Conservation (phyloP, 2,888 invertebrate species). For the Sericinus montela region DNA sequence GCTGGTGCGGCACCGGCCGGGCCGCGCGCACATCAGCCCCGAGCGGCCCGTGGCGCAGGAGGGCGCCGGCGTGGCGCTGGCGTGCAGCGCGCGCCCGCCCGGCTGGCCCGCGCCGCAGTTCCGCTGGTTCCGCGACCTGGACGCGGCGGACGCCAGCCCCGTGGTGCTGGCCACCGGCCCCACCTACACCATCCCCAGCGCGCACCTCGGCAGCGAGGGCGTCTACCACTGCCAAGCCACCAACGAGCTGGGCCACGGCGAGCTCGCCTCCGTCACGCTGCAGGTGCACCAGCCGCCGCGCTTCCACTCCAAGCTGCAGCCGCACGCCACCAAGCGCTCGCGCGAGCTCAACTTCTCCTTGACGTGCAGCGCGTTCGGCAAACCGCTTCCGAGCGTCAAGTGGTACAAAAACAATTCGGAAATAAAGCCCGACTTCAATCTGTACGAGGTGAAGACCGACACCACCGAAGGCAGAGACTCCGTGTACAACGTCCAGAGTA, state of each 20-base stretch:
- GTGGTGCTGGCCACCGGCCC: slow-evolving; percentile 87
- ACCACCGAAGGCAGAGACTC: slow-evolving; percentile 87
- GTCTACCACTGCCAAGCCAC: slow-evolving; percentile 94
- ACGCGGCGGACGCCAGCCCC: slow-evolving; percentile 78
- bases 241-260: slow-evolving; percentile 93
- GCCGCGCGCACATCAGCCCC: slow-evolving; percentile 89
- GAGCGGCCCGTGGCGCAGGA: slow-evolving; percentile 91
- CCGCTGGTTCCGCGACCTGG: slow-evolving; percentile 92
- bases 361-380: slow-evolving; percentile 92
- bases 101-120: slow-evolving; percentile 96
- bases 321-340: slow-evolving; percentile 88
- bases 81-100: slow-evolving; percentile 92
- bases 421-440: slow-evolving; percentile 85
- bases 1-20: slow-evolving; percentile 91
- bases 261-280: slow-evolving; percentile 88
- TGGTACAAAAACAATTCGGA: slow-evolving; percentile 94
- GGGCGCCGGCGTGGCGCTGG: slow-evolving; percentile 88
- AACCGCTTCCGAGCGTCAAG: slow-evolving; percentile 89
- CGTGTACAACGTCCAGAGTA: slow-evolving; percentile 90
- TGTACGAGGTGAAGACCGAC: slow-evolving; percentile 90
- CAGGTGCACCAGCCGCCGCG: slow-evolving; percentile 94
- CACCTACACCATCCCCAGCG: slow-evolving; percentile 91
- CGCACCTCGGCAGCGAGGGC: slow-evolving; percentile 91
- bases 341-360: slow-evolving; percentile 89
- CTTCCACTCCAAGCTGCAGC: slow-evolving; percentile 89